Conservation (phyloP, 2,797 vertebrate genomes). For the Liparis tanakae region DNA sequence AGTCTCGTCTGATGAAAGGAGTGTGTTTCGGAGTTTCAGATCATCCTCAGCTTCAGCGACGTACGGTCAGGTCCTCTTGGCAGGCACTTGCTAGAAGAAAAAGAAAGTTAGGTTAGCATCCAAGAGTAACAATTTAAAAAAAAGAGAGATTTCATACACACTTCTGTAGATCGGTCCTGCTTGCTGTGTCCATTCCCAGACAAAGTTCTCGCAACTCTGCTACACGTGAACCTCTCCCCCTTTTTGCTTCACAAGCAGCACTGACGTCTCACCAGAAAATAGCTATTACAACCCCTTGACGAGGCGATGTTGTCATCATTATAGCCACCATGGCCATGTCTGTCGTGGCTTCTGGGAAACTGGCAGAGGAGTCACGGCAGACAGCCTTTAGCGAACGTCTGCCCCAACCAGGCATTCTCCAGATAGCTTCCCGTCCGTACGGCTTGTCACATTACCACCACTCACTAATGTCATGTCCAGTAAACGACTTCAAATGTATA, state of each 20-base stretch:
- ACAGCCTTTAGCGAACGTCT: slow-evolving; percentile 52
- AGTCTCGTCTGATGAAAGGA: slow-evolving; percentile 34
- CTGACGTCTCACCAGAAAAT: slow-evolving; percentile 30
- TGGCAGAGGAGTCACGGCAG: slow-evolving; percentile 51
- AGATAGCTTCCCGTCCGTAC: slow-evolving; percentile 73
- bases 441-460: slow-evolving; percentile 68
- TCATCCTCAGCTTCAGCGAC: slow-evolving; percentile 36
- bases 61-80: slow-evolving; percentile 36
- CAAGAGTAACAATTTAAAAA: not conserved
- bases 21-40: slow-evolving; percentile 27
- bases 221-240: not conserved
- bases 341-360: slow-evolving; percentile 75
- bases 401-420: slow-evolving; percentile 62
- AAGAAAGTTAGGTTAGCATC: slow-evolving; percentile 22
- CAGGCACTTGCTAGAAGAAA: slow-evolving; percentile 43
- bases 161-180: not conserved
- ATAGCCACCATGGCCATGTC: slow-evolving; percentile 23
- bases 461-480: slow-evolving; percentile 56
- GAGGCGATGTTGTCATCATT: slow-evolving; percentile 64
- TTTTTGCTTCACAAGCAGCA: not conserved
- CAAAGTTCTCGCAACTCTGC: slow-evolving; percentile 13
- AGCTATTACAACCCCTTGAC: slow-evolving; percentile 30
- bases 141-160: slow-evolving; percentile 3
- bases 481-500: slow-evolving; percentile 20
- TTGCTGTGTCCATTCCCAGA: not conserved